Percentiles rank a stretch among this genome's conserved stretches.
These are phyloP conservation scores for Drosophila kohkoa DNA, from an alignment of 1,140 invertebrate species.

Conservation along the genomic window DNA sequence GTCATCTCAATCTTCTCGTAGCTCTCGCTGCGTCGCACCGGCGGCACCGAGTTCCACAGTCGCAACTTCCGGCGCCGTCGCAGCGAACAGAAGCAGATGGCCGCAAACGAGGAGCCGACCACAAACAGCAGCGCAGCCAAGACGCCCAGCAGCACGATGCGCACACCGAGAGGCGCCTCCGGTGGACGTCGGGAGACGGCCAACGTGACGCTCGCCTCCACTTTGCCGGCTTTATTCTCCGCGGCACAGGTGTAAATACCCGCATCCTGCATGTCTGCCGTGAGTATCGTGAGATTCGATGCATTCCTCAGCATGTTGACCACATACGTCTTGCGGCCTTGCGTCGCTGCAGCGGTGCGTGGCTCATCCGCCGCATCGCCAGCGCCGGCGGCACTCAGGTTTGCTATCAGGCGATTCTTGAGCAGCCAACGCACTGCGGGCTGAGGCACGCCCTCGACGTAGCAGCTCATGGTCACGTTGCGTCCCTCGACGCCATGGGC, in stretches of 20 bases:
- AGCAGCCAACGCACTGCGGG: constrained; percentile 87
- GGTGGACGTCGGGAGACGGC: constrained; percentile 86
- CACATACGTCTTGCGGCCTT: constrained; percentile 85
- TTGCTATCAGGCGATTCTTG: constrained; percentile 81
- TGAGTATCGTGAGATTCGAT: constrained; percentile 90
- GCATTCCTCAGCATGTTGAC: constrained; percentile 85
- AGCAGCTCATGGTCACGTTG: constrained; percentile 91
- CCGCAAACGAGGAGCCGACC: constrained; percentile 87
- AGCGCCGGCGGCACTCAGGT: constrained; percentile 68
- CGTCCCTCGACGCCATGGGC: constrained; percentile 88
- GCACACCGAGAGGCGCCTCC: constrained; percentile 85
- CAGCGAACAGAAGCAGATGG: constrained; percentile 87
- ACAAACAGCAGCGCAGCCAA: constrained; percentile 87
- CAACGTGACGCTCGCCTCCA: constrained; percentile 89
- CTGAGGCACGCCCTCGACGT: constrained; percentile 89
- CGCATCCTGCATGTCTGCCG: constrained; percentile 89
- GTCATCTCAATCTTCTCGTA: constrained; percentile 92
- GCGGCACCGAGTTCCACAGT: constrained; percentile 79
- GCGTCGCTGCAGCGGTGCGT: constrained; percentile 75
- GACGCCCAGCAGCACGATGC: constrained; percentile 86
- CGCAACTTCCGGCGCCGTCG: constrained; percentile 83
- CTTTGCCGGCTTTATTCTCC: constrained; percentile 91
- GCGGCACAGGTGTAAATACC: constrained; percentile 91
- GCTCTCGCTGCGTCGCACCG: constrained; percentile 86
- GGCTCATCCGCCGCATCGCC: constrained; percentile 56